Evolutionary conservation across 2,797 vertebrate genomes (phyloP).

Genomic region (Cephalopachus bancanus): DNA sequence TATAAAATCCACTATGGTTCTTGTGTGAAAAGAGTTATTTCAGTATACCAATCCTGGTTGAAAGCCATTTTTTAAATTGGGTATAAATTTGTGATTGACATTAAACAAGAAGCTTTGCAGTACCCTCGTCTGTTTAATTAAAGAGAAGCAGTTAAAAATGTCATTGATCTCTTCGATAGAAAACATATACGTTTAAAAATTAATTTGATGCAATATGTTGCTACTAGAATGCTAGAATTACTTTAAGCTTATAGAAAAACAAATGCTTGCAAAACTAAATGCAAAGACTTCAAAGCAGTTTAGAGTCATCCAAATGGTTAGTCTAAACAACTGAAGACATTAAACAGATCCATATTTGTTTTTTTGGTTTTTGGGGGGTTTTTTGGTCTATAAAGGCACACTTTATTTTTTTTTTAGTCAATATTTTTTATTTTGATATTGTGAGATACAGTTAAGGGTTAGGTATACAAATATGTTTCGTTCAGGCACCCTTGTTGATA

Average conservation of each 20-base stretch:
- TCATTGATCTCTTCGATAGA: constrained; percentile 24
- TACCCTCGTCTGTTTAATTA: constrained; percentile 59
- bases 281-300: constrained; percentile 52
- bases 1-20: neutral
- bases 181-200: neutral
- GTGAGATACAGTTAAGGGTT: no score
- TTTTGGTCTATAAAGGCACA: no score
- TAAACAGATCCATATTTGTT: constrained; percentile 18
- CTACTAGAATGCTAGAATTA: constrained; percentile 12
- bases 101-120: neutral
- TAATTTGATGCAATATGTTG: constrained; percentile 47
- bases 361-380: no score
- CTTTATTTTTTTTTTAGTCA: no score
- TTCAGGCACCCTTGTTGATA: no score
- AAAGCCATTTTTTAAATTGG: constrained; percentile 63
- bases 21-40: constrained; percentile 14
- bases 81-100: neutral
- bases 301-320: neutral
- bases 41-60: neutral
- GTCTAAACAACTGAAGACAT: constrained; percentile 45
- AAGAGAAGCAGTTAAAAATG: constrained; percentile 33
- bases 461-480: no score
- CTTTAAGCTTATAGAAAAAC: constrained; percentile 53
- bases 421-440: no score
- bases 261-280: constrained; percentile 20